Base-by-base conservation (phyloP, 2,797 vertebrate genomes). In the Syngnathus rostellatus region DNA sequence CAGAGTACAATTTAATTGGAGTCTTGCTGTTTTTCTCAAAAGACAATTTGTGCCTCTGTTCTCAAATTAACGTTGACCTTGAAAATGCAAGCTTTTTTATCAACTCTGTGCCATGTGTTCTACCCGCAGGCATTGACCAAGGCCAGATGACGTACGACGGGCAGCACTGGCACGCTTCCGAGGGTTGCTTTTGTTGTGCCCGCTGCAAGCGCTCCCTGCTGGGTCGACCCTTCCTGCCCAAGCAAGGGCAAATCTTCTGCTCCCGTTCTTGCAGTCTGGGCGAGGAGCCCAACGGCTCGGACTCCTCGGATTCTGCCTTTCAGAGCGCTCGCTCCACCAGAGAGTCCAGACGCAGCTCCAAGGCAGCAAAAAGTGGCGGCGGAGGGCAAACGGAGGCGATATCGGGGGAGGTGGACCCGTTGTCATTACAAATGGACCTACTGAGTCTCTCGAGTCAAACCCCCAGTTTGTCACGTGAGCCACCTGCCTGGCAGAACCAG, bases 71-170 rank as follows among this genome's bases (percentile, higher is more conserved):
- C 55, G 37, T 38, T 53, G n/a, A 8, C 57, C 9, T 38, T 17
- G 8, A 39, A 43, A 40, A 9, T 12, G 17, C 40, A 39, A 5
- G 17, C n/a, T 21, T n/a, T 62, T 62, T 61, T 14, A 61, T 19
- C 12, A 16, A 60, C 31, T 31, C 31, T 31, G 31, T 31, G 31
- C 31, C 31, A 14, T 4, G 64, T 53, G 2, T 66, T 21, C 65
- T 66, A 64, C 62, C 39, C 68, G 25, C 79, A 99, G 97, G 97
- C 63, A 99, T 99, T 0, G 97, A 99, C 89, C 97, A 99, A 83
- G 97, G 97, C 72, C 97, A 99, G 85, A 99, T 99, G 97, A 99
- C 96, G 0, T 99, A 99, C 0, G 97, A 98, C 0, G 97, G 97
- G 38, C 97, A 99, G 70, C 97, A 99, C 87, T 99, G 97, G 97